A percentile compares a stretch with the other conserved stretches of the same genome.
phyloP scores from a whole-genome alignment of 2,797 vertebrate genomes.

The Schizothorax lantsangensis region DNA sequence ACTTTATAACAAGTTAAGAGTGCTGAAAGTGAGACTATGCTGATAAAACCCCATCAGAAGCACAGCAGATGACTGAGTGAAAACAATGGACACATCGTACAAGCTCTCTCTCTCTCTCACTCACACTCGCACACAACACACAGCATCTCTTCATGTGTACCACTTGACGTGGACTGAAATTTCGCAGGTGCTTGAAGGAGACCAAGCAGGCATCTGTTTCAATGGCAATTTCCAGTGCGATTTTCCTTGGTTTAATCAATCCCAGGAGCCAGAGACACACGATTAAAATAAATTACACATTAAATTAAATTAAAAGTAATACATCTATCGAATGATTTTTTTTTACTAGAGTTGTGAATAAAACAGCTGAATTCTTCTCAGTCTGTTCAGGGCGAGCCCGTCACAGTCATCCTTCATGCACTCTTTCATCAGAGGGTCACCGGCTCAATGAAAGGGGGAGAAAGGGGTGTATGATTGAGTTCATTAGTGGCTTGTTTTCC shows the following conservation, averaged over 20 bases:
- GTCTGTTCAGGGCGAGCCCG: constrained; percentile 47
- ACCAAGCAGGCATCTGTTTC: constrained; percentile 71
- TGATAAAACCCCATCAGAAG: constrained; percentile 39
- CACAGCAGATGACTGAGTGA: constrained; percentile 51
- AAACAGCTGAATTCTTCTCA: constrained; percentile 71
- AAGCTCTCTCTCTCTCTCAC: neutral
- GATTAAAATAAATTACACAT: constrained; percentile 73
- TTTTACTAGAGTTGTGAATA: constrained; percentile 71
- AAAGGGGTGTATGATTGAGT: constrained; percentile 70
- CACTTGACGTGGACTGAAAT: constrained; percentile 44
- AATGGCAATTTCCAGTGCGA: constrained; percentile 63
- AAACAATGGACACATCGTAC: constrained; percentile 62
- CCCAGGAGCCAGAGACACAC: constrained; percentile 71
- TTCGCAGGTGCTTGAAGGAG: constrained; percentile 49
- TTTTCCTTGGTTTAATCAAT: constrained; percentile 75
- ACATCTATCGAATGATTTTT: constrained; percentile 67
- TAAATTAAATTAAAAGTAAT: constrained; percentile 80
- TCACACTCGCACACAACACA: constrained; percentile 59
- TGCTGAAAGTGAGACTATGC: constrained; percentile 69
- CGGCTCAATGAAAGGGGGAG: constrained; percentile 64
- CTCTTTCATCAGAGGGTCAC: constrained; percentile 54
- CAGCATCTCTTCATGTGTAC: constrained; percentile 65
- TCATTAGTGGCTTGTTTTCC: constrained; percentile 76
- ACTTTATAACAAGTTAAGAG: constrained; percentile 31
- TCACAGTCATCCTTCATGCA: constrained; percentile 71